Percentiles rank a stretch among this genome's conserved stretches.
Evolutionary conservation across 1,140 invertebrate species (phyloP).

Genomic region (Drosophila navojoa): DNA sequence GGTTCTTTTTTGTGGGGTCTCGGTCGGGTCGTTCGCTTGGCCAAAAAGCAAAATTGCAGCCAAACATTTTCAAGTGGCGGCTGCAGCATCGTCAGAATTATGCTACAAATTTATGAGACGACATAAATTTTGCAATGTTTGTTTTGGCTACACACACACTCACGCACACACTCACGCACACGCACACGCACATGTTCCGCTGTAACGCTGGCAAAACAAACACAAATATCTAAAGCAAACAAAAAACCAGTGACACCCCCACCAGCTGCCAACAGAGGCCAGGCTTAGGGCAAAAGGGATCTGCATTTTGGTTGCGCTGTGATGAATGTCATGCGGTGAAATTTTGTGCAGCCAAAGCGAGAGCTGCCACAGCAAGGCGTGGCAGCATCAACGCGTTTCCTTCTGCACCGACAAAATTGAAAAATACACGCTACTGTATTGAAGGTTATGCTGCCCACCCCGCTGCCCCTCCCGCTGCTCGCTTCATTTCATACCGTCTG

Average conservation of each 20-base stretch:
- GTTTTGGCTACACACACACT: constrained; percentile 70
- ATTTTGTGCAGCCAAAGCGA: constrained; percentile 63
- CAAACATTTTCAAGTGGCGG: constrained; percentile 79
- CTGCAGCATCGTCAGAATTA: constrained; percentile 74
- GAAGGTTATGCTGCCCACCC: constrained; percentile 56
- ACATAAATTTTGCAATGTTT: constrained; percentile 82
- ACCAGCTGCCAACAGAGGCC: constrained; percentile 3
- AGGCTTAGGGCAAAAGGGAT: not conserved
- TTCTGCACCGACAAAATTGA: constrained; percentile 58
- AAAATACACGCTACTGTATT: constrained; percentile 81
- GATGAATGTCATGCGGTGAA: constrained; percentile 82
- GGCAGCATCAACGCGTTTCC: constrained; percentile 53
- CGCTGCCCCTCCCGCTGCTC: not conserved
- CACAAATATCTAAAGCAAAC: constrained; percentile 73
- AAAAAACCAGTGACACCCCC: constrained; percentile 53
- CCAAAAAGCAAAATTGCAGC: constrained; percentile 64
- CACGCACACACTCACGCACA: not conserved
- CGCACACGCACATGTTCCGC: not conserved
- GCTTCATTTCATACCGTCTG: not conserved
- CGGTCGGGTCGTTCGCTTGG: constrained; percentile 30
- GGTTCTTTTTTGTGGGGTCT: not conserved
- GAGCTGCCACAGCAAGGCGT: constrained; percentile 33
- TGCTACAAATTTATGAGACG: constrained; percentile 82
- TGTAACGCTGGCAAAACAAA: constrained; percentile 61
- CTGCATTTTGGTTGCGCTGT: constrained; percentile 31